Percentiles rank a stretch among this genome's conserved stretches.
These are phyloP conservation scores for Chondrosia reniformis DNA, from an alignment of 37 sponge, comb jelly and placozoan genomes.

Conservation along the genomic window DNA sequence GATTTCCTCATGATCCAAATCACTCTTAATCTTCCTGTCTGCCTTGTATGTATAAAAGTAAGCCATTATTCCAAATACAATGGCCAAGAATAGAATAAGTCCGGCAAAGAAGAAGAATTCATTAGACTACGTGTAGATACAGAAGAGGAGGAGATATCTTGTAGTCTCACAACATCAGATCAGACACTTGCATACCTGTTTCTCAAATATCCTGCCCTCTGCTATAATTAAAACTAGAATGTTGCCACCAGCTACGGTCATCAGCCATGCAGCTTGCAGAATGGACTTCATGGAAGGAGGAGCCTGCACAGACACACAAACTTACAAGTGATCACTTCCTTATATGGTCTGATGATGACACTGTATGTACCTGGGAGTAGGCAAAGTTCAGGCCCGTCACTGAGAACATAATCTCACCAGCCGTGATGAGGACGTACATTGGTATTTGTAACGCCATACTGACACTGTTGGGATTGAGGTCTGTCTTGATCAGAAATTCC, in stretches of 20 bases:
- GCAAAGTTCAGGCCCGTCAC: constrained; percentile 98
- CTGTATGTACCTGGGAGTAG: constrained; percentile 80
- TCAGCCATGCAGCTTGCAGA: constrained; percentile 88
- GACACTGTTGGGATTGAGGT: constrained; percentile 67
- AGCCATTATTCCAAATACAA: constrained; percentile 85
- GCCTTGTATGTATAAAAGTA: constrained; percentile 69
- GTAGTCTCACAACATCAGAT: background rate
- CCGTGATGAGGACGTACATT: constrained; percentile 94
- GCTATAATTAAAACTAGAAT: constrained; percentile 89
- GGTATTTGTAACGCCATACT: constrained; percentile 86
- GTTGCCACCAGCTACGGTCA: constrained; percentile 95
- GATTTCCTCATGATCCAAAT: background rate
- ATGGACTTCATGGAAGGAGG: constrained; percentile 96
- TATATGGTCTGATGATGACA: background rate
- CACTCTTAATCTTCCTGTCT: constrained; percentile 11
- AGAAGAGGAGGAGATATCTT: background rate
- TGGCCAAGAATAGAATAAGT: constrained; percentile 43
- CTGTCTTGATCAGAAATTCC: too few species aligned
- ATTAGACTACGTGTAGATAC: constrained; percentile 29
- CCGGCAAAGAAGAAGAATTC: constrained; percentile 97
- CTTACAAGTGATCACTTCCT: background rate
- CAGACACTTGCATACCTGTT: constrained; percentile 42
- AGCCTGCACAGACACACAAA: constrained; percentile 64
- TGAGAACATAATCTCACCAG: constrained; percentile 98
- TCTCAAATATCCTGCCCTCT: constrained; percentile 62